Base-by-base conservation (phyloP, 1,140 invertebrate species). In the Drosophila triauraria region DNA sequence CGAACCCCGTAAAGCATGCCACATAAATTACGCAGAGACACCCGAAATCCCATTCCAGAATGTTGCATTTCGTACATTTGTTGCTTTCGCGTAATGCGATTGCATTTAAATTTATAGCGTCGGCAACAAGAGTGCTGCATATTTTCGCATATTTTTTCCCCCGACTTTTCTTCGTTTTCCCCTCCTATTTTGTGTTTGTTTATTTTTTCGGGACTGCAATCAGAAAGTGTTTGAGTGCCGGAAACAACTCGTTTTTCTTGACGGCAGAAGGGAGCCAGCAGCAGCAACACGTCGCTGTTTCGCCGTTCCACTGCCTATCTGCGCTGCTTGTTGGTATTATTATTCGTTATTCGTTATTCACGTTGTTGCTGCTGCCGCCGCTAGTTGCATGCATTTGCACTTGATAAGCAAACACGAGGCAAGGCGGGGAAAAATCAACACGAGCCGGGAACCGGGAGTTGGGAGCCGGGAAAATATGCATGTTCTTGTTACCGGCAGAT, bases 201-300 rank as follows among this genome's bases (percentile, higher is more conserved):
- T 30, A 30, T 58, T 40, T 64, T 69, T 79, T 68, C 54, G 58
- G 47, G 32, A 57, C 51, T 57, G 76, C 84, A 87, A 87, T 87
- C 84, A 87, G 77, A 79, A 56, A 74, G 84, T 88, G 77, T 87
- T 88, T 90, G 84, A 88, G 77, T 62, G 54, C 74, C 86, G 84
- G 84, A 88, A 88, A 90, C 84, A 88, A 76, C 75, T 88, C 71
- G 69, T 90, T 88, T 84, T 85, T 81, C 85, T 81, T 81, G 80
- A 77, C 71, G 47, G 64, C 53, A 67, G 42, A 61, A 77, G 54
- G 50, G 53, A 69, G 82, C 75, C 75, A 83, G 79, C 77, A 83
- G 44, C 47, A 69, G 82, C 84, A 88, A 82, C 80, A 82, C 75
- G 82, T 85, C 74, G 82, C 64, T 75, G 35, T 30, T 75, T 68